Conservation (phyloP, 2,888 invertebrate genomes). For the Fabriciana adippe region DNA sequence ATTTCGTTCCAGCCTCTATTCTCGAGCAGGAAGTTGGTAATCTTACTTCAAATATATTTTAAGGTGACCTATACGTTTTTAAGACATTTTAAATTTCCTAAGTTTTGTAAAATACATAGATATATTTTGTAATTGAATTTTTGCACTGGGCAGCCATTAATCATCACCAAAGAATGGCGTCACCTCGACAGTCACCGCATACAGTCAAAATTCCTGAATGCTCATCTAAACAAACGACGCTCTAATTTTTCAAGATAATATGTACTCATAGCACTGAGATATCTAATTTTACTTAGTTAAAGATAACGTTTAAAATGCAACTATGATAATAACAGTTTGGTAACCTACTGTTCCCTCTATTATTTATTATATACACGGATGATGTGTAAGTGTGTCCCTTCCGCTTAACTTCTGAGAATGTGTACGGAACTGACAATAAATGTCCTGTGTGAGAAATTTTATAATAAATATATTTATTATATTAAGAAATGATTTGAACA, state of each 20-base stretch:
- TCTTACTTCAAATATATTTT: conserved; percentile 2
- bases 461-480: not conserved
- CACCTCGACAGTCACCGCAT: conserved; percentile 41
- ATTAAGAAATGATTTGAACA: not conserved
- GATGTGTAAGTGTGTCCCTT: not conserved
- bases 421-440: not conserved
- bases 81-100: no score
- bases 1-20: conserved; percentile 5
- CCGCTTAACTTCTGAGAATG: conserved; percentile 19
- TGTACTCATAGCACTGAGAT: conserved; percentile 27
- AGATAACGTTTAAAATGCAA: conserved; percentile 12
- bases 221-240: conserved; percentile 49
- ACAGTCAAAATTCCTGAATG: conserved; percentile 47
- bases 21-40: not conserved
- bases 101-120: no score
- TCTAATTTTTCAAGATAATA: conserved; percentile 42
- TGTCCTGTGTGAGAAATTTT: not conserved
- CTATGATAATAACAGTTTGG: conserved; percentile 1
- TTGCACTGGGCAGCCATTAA: no score
- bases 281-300: conserved; percentile 28
- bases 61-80: no score
- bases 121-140: no score
- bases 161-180: conserved; percentile 44
- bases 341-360: conserved; percentile 12
- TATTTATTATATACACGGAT: conserved; percentile 6